A percentile compares a stretch with the other conserved stretches of the same genome.
Evolutionary conservation across 1,140 invertebrate genomes (phyloP).

Genomic region (Eriocheir sinensis): DNA sequence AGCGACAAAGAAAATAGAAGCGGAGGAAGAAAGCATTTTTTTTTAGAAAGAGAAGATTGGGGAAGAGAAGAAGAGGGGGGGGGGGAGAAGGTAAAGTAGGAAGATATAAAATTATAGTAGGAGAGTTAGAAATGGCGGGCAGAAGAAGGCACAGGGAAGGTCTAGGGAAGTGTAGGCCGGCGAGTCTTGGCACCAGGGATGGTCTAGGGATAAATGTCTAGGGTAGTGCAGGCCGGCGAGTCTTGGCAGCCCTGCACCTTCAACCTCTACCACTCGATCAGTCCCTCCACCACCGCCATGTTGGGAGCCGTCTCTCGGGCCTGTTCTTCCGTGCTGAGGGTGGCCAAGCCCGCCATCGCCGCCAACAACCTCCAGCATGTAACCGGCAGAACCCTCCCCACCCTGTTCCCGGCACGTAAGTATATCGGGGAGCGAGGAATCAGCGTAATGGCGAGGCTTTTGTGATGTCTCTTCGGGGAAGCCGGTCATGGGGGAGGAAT

Average conservation of each 20-base stretch:
- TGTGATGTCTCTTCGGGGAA: not conserved
- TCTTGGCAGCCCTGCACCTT: not conserved
- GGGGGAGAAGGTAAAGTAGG: no score
- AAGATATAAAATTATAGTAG: no score
- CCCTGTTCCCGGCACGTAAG: slow-evolving; percentile 62
- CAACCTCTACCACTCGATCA: not conserved
- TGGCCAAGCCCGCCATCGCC: slow-evolving; percentile 63
- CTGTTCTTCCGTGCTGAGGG: slow-evolving; percentile 69
- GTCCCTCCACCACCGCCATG: slow-evolving; percentile 64
- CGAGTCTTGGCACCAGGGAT: no score
- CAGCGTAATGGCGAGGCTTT: not conserved
- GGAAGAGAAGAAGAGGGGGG: no score
- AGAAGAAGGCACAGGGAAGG: no score
- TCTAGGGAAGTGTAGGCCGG: no score
- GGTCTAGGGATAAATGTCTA: no score
- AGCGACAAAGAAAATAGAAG: no score
- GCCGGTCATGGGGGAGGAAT: slow-evolving; percentile 17
- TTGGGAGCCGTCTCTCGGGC: slow-evolving; percentile 68
- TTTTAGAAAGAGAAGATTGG: no score
- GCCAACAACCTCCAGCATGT: slow-evolving; percentile 49
- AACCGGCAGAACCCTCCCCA: slow-evolving; percentile 52
- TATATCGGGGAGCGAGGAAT: not conserved
- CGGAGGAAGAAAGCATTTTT: no score
- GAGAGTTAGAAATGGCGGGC: no score
- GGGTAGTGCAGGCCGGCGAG: no score